Evolutionary conservation across 2,113 vertebrate genomes (phyloP).

Genomic region (Balaeniceps rex): DNA sequence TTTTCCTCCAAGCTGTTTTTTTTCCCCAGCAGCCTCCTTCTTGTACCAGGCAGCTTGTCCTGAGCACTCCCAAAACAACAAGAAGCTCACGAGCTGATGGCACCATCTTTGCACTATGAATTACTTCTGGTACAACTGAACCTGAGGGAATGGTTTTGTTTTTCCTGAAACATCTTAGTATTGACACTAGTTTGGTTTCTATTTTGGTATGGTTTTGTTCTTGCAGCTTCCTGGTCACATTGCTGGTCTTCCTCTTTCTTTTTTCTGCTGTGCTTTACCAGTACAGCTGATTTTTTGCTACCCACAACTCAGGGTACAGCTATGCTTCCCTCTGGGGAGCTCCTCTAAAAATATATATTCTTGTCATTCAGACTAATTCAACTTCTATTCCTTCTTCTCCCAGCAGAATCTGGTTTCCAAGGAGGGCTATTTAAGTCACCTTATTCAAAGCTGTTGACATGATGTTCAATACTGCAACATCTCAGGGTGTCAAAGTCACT

Average conservation of each 20-base stretch:
- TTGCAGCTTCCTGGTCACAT: neutral
- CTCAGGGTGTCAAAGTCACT: neutral
- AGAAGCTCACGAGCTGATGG: neutral
- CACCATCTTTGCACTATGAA: neutral
- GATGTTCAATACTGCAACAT: conserved; percentile 1
- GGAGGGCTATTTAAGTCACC: conserved; percentile 25
- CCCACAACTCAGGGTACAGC: neutral
- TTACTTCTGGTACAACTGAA: neutral
- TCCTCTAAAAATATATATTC: conserved; percentile 35
- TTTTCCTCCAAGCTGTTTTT: neutral
- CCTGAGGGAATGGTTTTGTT: neutral
- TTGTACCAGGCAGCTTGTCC: neutral
- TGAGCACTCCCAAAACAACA: neutral
- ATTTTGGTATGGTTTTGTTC: neutral
- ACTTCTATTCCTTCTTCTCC: neutral
- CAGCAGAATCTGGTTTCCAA: conserved; percentile 32
- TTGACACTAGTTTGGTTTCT: neutral
- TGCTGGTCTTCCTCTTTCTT: neutral
- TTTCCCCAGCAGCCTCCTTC: neutral
- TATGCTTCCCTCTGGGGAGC: neutral
- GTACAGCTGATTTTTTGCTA: neutral
- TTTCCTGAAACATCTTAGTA: neutral
- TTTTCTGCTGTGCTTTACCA: neutral
- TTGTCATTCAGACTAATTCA: conserved; percentile 3
- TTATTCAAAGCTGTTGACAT: conserved; percentile 27